These are phyloP conservation scores for Dinocampus coccinellae DNA, from an alignment of 2,888 invertebrate species.

Conservation along the genomic window DNA sequence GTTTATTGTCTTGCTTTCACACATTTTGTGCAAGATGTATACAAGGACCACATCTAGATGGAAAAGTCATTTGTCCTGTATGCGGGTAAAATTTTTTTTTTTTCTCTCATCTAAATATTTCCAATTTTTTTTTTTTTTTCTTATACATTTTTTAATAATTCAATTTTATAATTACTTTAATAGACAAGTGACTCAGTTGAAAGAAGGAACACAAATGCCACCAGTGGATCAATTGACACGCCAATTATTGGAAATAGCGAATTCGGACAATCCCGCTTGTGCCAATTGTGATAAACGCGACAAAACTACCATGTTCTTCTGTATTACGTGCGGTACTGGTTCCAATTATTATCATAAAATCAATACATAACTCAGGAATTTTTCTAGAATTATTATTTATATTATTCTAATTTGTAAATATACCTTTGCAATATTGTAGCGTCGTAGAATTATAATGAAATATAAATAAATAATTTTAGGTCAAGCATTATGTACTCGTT, in stretches of 20 bases:
- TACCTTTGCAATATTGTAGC: neutral
- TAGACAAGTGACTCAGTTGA: slow-evolving; percentile 75
- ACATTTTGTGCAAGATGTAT: slow-evolving; percentile 79
- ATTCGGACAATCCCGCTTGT: slow-evolving; percentile 80
- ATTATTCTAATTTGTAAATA: neutral
- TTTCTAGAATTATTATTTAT: neutral
- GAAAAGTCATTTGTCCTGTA: slow-evolving; percentile 76
- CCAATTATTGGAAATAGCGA: slow-evolving; percentile 79
- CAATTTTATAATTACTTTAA: slow-evolving; percentile 35
- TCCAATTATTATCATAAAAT: neutral
- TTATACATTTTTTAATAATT: slow-evolving; percentile 2
- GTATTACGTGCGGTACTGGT: slow-evolving; percentile 79
- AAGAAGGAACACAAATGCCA: slow-evolving; percentile 75
- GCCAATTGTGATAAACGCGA: slow-evolving; percentile 83
- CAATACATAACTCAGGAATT: neutral
- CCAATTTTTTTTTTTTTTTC: neutral
- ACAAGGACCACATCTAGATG: slow-evolving; percentile 74
- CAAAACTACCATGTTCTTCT: slow-evolving; percentile 81
- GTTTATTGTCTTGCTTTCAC: slow-evolving; percentile 78
- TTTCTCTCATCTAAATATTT: neutral
- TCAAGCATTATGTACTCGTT: slow-evolving; percentile 79
- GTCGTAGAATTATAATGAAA: neutral
- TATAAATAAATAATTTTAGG: slow-evolving; percentile 66
- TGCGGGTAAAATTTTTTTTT: slow-evolving; percentile 72
- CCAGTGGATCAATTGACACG: slow-evolving; percentile 78